Percentiles rank a stretch among this genome's conserved stretches.
Evolutionary conservation across 2,797 vertebrate species (phyloP).

Genomic region (Betta splendens): DNA sequence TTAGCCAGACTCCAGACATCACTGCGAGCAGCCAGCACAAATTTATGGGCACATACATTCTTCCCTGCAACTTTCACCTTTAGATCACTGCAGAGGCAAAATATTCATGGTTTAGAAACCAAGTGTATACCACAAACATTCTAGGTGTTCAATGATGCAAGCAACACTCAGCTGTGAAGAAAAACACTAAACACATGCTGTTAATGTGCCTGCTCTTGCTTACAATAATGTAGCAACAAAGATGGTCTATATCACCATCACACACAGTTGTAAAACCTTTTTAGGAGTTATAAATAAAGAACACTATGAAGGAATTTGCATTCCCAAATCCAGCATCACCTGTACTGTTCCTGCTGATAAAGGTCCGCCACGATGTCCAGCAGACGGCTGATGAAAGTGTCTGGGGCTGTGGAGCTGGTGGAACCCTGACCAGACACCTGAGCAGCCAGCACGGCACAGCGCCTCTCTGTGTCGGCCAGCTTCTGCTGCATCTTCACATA

Average conservation of each 20-base stretch:
- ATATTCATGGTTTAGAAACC: slow-evolving; percentile 8
- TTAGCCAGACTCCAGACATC: slow-evolving; percentile 93
- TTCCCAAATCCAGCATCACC: slow-evolving; percentile 75
- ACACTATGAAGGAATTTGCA: neutral
- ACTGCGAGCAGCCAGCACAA: slow-evolving; percentile 95
- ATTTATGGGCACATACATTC: slow-evolving; percentile 90
- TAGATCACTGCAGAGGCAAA: slow-evolving; percentile 85
- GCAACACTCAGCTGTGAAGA: neutral
- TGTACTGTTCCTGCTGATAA: slow-evolving; percentile 94
- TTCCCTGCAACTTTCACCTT: slow-evolving; percentile 90
- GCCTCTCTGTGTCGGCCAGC: slow-evolving; percentile 92
- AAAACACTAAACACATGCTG: too few relatives aligned
- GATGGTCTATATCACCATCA: too few relatives aligned
- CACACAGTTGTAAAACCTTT: neutral
- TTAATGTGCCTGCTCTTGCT: too few relatives aligned
- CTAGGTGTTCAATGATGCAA: neutral
- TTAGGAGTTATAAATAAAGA: neutral
- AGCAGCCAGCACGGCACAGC: slow-evolving; percentile 88
- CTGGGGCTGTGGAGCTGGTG: slow-evolving; percentile 64
- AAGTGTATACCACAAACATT: neutral
- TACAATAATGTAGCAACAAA: too few relatives aligned
- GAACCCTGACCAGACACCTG: slow-evolving; percentile 82
- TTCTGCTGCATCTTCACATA: slow-evolving; percentile 99
- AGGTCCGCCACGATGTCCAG: slow-evolving; percentile 92
- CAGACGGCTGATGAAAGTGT: slow-evolving; percentile 93